Evolutionary conservation across 1,140 invertebrate genomes (phyloP).

Genomic region (Drosophila elegans): DNA sequence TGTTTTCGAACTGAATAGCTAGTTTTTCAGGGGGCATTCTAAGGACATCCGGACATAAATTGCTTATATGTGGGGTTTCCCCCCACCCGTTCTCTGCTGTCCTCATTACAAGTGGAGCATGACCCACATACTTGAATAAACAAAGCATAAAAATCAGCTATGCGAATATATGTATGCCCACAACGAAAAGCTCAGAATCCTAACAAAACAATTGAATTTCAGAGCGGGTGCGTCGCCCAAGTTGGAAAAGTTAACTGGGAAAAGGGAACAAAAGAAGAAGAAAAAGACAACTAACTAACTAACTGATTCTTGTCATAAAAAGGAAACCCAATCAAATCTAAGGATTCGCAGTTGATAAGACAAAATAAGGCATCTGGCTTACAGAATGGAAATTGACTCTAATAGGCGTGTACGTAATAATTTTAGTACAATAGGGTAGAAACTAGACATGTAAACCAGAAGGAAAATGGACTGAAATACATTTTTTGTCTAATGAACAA

Average conservation of each 20-base stretch:
- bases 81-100: background rate
- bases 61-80: conserved; percentile 7
- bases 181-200: conserved; percentile 11
- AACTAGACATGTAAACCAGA: background rate
- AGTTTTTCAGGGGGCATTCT: conserved; percentile 32
- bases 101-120: conserved; percentile 47
- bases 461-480: too few relatives aligned
- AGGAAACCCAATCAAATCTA: conserved; percentile 12
- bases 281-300: conserved; percentile 27
- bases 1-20: conserved; percentile 13
- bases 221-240: conserved; percentile 19
- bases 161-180: conserved; percentile 30
- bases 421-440: background rate
- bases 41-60: conserved; percentile 37
- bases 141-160: conserved; percentile 49
- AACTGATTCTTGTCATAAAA: conserved; percentile 21
- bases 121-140: conserved; percentile 52
- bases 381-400: background rate
- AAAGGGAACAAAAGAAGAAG: conserved; percentile 1
- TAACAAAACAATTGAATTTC: conserved; percentile 37
- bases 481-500: too few relatives aligned
- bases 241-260: conserved; percentile 1
- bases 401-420: conserved; percentile 16
- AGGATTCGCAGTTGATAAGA: conserved; percentile 6
- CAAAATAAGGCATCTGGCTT: background rate